phyloP scores from a whole-genome alignment of 2,888 invertebrate genomes.

The Venustoraphidia nigricollis region DNA sequence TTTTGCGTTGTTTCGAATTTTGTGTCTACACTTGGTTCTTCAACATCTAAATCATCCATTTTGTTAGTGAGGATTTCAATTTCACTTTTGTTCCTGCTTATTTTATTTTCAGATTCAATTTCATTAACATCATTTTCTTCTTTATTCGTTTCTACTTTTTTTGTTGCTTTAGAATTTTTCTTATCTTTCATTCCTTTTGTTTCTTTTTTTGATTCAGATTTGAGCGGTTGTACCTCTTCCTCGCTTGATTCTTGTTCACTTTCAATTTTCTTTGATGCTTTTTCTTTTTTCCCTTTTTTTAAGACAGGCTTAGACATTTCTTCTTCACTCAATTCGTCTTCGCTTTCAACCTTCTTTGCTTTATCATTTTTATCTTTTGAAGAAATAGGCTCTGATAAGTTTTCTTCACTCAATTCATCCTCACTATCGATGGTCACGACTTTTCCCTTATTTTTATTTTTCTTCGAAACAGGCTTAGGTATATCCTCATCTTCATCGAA shows the following conservation, averaged over 20 bases:
- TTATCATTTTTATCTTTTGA: conserved; percentile 25
- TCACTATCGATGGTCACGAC: conserved; percentile 10
- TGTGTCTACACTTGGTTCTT: conserved; percentile 9
- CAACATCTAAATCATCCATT: conserved; percentile 10
- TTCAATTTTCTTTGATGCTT: conserved; percentile 7
- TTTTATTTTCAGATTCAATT: conserved; percentile 11
- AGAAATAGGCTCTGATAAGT: conserved; percentile 15
- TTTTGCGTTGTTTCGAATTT: neutral
- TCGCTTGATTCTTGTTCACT: conserved; percentile 9
- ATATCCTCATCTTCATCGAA: conserved; percentile 6
- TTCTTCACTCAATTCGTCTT: conserved; percentile 8
- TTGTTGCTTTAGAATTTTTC: conserved; percentile 18
- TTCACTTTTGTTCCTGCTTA: conserved; percentile 11
- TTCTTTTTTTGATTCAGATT: conserved; percentile 10
- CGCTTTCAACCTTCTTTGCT: conserved; percentile 12
- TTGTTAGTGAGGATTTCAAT: conserved; percentile 7
- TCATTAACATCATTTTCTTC: conserved; percentile 11
- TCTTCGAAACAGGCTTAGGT: conserved; percentile 9
- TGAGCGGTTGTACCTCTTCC: conserved; percentile 5
- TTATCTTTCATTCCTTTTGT: conserved; percentile 11
- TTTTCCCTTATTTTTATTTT: conserved; percentile 9
- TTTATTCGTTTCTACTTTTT: conserved; percentile 10
- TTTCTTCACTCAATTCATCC: conserved; percentile 14
- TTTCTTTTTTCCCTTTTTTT: conserved; percentile 5
- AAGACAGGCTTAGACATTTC: conserved; percentile 4